Base-by-base conservation (phyloP, 2,113 vertebrate species). In the Malurus elegans region DNA sequence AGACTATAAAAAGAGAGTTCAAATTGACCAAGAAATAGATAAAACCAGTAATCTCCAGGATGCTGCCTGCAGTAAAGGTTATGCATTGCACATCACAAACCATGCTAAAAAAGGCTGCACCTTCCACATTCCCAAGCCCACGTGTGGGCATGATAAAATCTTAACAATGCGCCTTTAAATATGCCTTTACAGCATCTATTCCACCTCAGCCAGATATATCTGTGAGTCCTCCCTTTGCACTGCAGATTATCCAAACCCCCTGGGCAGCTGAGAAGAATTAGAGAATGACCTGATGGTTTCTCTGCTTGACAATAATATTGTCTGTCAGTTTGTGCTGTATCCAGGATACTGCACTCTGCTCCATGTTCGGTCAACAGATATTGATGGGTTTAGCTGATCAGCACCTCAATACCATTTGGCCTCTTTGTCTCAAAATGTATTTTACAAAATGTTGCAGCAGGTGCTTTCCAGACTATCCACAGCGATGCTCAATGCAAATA, bases 301-400 rank as follows among this genome's bases (percentile, higher is more conserved):
- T 76, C 85, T 64, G 79, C 79, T 93, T 96, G 78, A 88, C 89
- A 95, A 73, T 90, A 87, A 88, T 95, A 92, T 84, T 95, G 88
- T 91, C 84, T 92, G 91, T 90, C 19, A 2, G 67, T 80, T 93
- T 92, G 76, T 95, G 92, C 79, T 94, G 81, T 92, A 95, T 83
- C 88, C 84, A 96, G 96, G 92, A 95, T 94, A 94, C 88, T 86
- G 72, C 69, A 95, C 81, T 92, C 86, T 96, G 82, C 82, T 88
- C 69, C 69, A 74, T 54, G 64, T 82, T 97, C 80, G 92, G 88
- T 90, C 96, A 95, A 78, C 38, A 93, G 82, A 94, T 93, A 93
- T 91, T 89, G 91, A 87, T 90, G 75, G 57, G 7, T 90, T 97
- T 90, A 93, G 72, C 83, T 95, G 95, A 95, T 93, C 86, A 97